Base-by-base conservation (phyloP, 2,888 invertebrate species). In the Tortricodes alternella region DNA sequence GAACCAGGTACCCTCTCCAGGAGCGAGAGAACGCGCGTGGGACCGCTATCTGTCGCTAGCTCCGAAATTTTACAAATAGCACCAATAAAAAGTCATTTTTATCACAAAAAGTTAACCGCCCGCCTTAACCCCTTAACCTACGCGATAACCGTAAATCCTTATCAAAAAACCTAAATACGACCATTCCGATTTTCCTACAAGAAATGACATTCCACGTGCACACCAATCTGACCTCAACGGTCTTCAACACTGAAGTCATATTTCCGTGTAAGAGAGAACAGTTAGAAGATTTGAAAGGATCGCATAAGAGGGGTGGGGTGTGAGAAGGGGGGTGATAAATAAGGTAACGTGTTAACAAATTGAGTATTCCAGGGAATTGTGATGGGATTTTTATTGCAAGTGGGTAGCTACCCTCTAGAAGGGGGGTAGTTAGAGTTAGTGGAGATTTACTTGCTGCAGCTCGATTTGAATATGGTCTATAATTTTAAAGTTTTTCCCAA, bases 91-190 rank as follows among this genome's bases (percentile, higher is more conserved):
- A 39, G 9, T 23, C 21, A 39, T 39, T 39, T 39, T 39, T 23
- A 23, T 29, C n/a, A 29, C 27, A 11, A 44, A 6, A n/a, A 29
- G 29, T 44, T 44, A 44, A 44, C 44, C 29, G 34, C 34, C n/a
- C 34, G 15, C 2, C 5, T 6, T 3, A n/a, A n/a, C 4, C 29
- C 29, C 29, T 4, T 1, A 11, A 11, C 29, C 29, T n/a, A n/a
- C n/a, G 29, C 29, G 29, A 29, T 44, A 44, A 44, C 27, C 27
- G 27, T 11, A 16, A 8, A 27, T 23, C 27, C 18, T 44, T 18
- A 16, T 11, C 29, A 44, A 44, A 44, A 44, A 29, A 44, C 43
- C 43, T 29, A 29, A 44, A 44, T 44, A 44, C 44, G 44, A 44
- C 7, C 6, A 9, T 21, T 41, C 23, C 41, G 27, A 44, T 29